phyloP scores from a whole-genome alignment of 2,888 invertebrate species.

The Balanococcus diminutus region DNA sequence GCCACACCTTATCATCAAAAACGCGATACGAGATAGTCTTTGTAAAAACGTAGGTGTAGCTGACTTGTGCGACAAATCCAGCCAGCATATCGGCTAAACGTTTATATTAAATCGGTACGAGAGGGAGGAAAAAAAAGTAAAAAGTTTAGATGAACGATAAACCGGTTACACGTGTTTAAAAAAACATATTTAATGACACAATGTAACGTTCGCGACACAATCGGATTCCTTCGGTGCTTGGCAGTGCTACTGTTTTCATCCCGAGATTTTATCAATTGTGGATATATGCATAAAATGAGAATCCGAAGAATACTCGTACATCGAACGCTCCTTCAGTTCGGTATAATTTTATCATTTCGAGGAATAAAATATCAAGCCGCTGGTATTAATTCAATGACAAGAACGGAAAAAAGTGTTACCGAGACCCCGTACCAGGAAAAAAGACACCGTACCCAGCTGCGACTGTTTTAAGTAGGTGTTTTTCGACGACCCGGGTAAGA shows the following conservation, averaged over 20 bases:
- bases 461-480: background rate
- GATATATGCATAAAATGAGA: background rate
- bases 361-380: constrained; percentile 9
- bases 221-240: background rate
- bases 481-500: background rate
- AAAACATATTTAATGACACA: constrained; percentile 50
- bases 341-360: constrained; percentile 28
- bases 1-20: constrained; percentile 22
- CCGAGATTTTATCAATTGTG: constrained; percentile 27
- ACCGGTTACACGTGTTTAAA: constrained; percentile 52
- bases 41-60: constrained; percentile 37
- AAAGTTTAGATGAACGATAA: constrained; percentile 44
- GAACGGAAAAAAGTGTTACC: background rate
- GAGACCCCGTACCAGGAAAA: background rate
- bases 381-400: constrained; percentile 10
- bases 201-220: constrained; percentile 50
- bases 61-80: constrained; percentile 33
- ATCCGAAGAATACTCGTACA: constrained; percentile 12
- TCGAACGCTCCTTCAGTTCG: constrained; percentile 36
- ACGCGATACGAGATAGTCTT: constrained; percentile 4
- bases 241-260: constrained; percentile 18
- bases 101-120: constrained; percentile 47
- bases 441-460: constrained; percentile 26
- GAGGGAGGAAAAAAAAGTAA: background rate
- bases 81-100: constrained; percentile 24